A percentile compares a stretch with the other conserved stretches of the same genome.
These are phyloP conservation scores for Oeneis ivallda DNA, from an alignment of 2,888 invertebrate species.

Conservation along the genomic window DNA sequence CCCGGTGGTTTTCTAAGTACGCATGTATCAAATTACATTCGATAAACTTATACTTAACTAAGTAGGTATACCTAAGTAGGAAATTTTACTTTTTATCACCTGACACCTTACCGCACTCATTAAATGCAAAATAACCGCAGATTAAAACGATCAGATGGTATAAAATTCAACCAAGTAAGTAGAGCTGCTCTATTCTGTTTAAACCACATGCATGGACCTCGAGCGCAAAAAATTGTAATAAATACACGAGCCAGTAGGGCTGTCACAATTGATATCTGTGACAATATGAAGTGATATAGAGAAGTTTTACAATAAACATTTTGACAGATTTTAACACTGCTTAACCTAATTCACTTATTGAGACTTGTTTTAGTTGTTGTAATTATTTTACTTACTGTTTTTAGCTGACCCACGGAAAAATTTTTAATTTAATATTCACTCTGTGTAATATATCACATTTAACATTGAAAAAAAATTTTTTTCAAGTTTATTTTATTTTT, in stretches of 20 bases:
- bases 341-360: too few species aligned
- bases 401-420: too few species aligned
- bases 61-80: not conserved
- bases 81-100: constrained; percentile 9
- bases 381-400: too few species aligned
- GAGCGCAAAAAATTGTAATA: constrained; percentile 29
- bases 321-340: not conserved
- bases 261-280: too few species aligned
- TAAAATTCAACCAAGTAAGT: constrained; percentile 27
- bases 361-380: too few species aligned
- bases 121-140: constrained; percentile 27
- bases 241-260: constrained; percentile 11
- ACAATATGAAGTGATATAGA: too few species aligned
- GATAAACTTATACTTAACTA: not conserved
- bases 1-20: not conserved
- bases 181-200: constrained; percentile 12
- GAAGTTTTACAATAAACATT: too few species aligned
- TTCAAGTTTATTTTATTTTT: too few species aligned
- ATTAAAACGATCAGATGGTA: constrained; percentile 29
- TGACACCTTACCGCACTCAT: constrained; percentile 32
- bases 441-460: too few species aligned
- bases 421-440: too few species aligned
- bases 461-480: too few species aligned
- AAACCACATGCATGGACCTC: constrained; percentile 23
- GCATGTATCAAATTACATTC: not conserved